Conservation (phyloP, 2,113 vertebrate species). For the Emydura subglobosa region DNA sequence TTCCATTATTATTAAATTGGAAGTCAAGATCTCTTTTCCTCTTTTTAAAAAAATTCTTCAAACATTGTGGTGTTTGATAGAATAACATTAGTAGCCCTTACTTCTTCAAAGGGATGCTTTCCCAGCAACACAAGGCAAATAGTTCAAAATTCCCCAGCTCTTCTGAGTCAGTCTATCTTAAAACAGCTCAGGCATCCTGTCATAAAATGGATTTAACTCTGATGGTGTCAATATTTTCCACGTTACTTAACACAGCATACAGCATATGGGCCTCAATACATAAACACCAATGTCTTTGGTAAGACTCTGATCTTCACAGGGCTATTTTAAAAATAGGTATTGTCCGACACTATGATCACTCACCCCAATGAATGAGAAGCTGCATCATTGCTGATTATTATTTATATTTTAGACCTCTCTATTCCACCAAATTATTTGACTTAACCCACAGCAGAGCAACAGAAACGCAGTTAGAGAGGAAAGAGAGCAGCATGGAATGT, state of each 20-base stretch:
- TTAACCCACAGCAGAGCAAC: not conserved
- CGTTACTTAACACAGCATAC: not conserved
- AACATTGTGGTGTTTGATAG: not conserved
- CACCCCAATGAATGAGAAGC: not conserved
- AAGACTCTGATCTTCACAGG: not conserved
- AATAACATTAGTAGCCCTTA: not conserved
- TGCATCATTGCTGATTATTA: accelerated
- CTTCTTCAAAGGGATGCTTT: slow-evolving; percentile 29
- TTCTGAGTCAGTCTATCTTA: not conserved
- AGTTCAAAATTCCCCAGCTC: not conserved
- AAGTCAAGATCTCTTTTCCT: slow-evolving; percentile 42
- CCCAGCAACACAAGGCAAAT: not conserved
- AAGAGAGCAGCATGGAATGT: not conserved
- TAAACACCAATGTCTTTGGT: not conserved
- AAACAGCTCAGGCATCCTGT: not conserved
- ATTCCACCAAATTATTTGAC: not conserved
- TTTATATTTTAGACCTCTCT: not conserved
- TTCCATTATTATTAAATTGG: slow-evolving; percentile 56
- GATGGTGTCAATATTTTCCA: not conserved
- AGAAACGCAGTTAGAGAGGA: not conserved
- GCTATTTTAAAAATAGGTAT: not conserved
- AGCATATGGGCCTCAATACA: not conserved
- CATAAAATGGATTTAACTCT: not conserved
- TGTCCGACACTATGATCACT: not conserved
- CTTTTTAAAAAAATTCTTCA: not conserved